Evolutionary conservation across 1,140 invertebrate species (phyloP).

Genomic region (Aricia agestis): DNA sequence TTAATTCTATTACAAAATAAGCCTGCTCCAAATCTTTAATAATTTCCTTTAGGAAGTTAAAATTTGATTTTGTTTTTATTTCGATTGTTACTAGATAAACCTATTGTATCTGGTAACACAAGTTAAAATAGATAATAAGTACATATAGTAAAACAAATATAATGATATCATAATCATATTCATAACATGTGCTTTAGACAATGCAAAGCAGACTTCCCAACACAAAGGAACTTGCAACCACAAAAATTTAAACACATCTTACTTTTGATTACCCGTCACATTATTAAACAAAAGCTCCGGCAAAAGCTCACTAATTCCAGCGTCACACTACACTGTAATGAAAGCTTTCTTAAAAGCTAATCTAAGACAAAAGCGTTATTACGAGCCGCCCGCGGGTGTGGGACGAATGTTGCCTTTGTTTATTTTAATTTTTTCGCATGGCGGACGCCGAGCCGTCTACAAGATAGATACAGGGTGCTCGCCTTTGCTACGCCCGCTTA

Average conservation of each 20-base stretch:
- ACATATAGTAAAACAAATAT: too few species aligned
- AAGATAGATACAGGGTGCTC: conserved; percentile 50
- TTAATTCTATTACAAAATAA: too few species aligned
- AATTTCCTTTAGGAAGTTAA: too few species aligned
- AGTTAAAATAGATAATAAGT: too few species aligned
- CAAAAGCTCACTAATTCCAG: conserved; percentile 41
- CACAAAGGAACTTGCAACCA: too few species aligned
- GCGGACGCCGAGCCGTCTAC: conserved; percentile 52
- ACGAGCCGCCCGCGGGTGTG: conserved; percentile 59
- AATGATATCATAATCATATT: too few species aligned
- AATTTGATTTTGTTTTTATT: too few species aligned
- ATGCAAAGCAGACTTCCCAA: too few species aligned
- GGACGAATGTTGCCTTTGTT: conserved; percentile 66
- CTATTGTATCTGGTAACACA: too few species aligned
- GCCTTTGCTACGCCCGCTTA: conserved; percentile 37
- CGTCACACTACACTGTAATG: conserved; percentile 50
- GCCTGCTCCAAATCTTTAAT: too few species aligned
- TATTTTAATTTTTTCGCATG: conserved; percentile 73
- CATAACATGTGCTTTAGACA: too few species aligned
- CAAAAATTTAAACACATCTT: conserved; percentile 8
- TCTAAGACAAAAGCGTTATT: conserved; percentile 73
- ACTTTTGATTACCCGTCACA: conserved; percentile 20
- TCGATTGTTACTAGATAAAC: too few species aligned
- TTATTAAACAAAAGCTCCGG: conserved; percentile 19
- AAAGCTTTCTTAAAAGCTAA: conserved; percentile 69